Evolutionary conservation across 2,797 vertebrate genomes (phyloP).

Genomic region (Propithecus deckenii): DNA sequence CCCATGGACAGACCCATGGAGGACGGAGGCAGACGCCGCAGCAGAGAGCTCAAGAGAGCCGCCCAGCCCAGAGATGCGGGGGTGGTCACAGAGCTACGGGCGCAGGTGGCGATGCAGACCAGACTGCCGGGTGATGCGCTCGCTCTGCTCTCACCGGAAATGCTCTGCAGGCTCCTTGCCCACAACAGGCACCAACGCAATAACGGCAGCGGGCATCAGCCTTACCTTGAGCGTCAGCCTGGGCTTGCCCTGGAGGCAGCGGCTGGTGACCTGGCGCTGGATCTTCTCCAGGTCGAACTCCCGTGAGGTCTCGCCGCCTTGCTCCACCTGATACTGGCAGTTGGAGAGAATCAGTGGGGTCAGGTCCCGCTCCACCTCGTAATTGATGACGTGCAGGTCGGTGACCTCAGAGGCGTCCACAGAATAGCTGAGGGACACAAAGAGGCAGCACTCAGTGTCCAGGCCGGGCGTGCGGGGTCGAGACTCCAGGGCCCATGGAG

Average conservation of each 20-base stretch:
- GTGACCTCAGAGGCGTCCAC: conserved; percentile 91
- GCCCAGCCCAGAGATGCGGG: background rate
- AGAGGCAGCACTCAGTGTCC: background rate
- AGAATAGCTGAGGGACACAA: conserved; percentile 87
- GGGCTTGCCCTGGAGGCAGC: conserved; percentile 94
- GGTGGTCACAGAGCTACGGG: background rate
- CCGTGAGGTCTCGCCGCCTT: conserved; percentile 89
- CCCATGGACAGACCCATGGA: background rate
- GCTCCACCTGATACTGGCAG: conserved; percentile 95
- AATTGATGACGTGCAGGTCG: conserved; percentile 94
- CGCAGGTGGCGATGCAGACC: background rate
- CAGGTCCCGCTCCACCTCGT: conserved; percentile 92
- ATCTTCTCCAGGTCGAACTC: conserved; percentile 94
- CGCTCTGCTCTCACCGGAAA: background rate
- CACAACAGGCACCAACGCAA: background rate
- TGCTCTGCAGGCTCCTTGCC: background rate
- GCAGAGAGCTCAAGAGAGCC: no score
- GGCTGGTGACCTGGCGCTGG: conserved; percentile 93
- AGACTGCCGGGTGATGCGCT: background rate
- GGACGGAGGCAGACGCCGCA: background rate
- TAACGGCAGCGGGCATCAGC: background rate
- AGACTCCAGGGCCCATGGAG: fast-evolving
- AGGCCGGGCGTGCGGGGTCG: fast-evolving
- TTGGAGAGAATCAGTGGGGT: conserved; percentile 93
- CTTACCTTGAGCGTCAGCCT: conserved; percentile 90